Evolutionary conservation across 2,113 vertebrate genomes (phyloP), one percentile per base, ranked within the genome.

Genomic region (Oryzias celebensis): DNA sequence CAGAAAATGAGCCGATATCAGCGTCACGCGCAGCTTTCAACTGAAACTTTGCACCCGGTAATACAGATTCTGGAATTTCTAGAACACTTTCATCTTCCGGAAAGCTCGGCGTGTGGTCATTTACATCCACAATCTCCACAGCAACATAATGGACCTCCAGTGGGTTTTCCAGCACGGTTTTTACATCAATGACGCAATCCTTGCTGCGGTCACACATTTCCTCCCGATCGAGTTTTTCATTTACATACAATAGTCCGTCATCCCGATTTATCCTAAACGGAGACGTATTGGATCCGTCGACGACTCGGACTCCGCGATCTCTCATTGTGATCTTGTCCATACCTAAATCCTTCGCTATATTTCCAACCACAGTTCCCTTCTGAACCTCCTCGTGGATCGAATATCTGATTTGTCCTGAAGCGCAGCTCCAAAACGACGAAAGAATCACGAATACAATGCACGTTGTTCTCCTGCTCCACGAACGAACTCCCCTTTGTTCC

Each of bases 61-160:
- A 26, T 0, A 50, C 83, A 0, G 74, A 70, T 50, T 94, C 93
- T 0, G 63, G 62, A 31, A 94, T 91, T 1, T 87, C 77, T 7
- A 90, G 10, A 4, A 0, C 28, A 54, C 63, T 88, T 10, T 87
- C 68, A n/a, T 54, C 50, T 1, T 79, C 82, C 0, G 82, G 65
- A 24, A 95, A 94, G 7, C 14, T 12, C 0, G 90, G 93, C 0
- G 87, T 63, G 22, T 93, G 83, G 36, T 94, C 93, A 23, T 95
- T 94, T 22, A 94, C 63, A 48, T 95, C 93, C 1, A 78, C 58
- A 20, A 95, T 64, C 13, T 93, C 90, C 10, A 94, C 85, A 15
- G 68, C 69, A n/a, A 92, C 88, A 2, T 93, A 92, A 57, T 93
- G 93, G 0, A 94, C 10, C 1, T 57, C 78, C 26, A 58, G 67